Percentiles rank a stretch among this genome's conserved stretches.
phyloP scores from a whole-genome alignment of 64 coral and sea anemone genomes.

The Stylophora pistillata region DNA sequence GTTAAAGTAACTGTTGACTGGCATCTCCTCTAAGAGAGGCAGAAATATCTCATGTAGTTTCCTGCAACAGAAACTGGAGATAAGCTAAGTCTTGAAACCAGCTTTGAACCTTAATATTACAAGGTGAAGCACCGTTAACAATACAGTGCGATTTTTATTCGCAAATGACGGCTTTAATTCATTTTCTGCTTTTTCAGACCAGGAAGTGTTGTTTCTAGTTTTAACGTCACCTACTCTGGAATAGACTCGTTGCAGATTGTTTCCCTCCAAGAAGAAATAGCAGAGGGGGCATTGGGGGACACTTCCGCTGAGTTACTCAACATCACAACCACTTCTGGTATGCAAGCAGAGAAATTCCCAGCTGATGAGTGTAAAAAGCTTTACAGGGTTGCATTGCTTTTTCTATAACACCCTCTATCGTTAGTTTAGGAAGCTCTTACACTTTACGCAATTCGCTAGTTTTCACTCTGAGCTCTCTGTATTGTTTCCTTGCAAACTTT shows the following conservation, averaged over 20 bases:
- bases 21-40: no score
- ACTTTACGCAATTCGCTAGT: no score
- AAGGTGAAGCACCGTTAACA: no score
- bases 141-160: not conserved
- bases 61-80: no score
- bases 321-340: slow-evolving; percentile 44
- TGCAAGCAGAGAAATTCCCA: not conserved
- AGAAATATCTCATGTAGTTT: not conserved
- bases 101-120: no score
- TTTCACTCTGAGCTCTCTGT: no score
- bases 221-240: slow-evolving; percentile 37
- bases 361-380: not conserved
- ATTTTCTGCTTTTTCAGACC: not conserved
- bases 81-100: no score
- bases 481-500: no score
- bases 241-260: slow-evolving; percentile 67
- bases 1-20: no score
- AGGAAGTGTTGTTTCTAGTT: slow-evolving; percentile 63
- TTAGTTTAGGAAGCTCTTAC: no score
- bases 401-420: no score
- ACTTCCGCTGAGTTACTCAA: slow-evolving; percentile 38
- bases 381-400: no score
- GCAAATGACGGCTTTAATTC: not conserved
- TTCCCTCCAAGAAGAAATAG: slow-evolving; percentile 60
- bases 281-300: slow-evolving; percentile 1